Evolutionary conservation across 2,113 vertebrate genomes (phyloP), one percentile per base, ranked within the genome.

Genomic region (Craseonycteris thonglongyai): DNA sequence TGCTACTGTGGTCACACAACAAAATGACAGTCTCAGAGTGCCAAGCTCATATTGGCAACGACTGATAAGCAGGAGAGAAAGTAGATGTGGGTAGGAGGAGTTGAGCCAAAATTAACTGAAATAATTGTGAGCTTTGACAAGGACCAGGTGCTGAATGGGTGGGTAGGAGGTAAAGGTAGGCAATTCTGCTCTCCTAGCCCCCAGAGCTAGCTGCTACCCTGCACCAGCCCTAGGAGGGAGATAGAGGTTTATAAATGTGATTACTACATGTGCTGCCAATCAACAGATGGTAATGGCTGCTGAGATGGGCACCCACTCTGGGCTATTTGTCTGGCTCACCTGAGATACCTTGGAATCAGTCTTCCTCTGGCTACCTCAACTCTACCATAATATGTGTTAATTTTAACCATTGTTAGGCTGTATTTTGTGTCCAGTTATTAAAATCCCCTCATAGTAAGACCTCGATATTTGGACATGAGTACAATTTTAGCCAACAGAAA

Each of bases 1-100:
- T 72, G 40, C 51, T 84, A 63, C 22, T 59, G 9, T 72, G 42
- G 49, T 83, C 93, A 84, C 47, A 94, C 40, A 86, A 95, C 35
- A 76, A 81, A 96, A 95, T 40, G 76, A 90, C 45, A 58, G 45
- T 74, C 65, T 90, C 59, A 51, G 49, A 71, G 19, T 56, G 85
- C 88, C 88, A 94, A 91, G 63, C 56, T 74, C 26, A 82, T 18
- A 35, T 28, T 93, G 78, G 76, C 81, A 61, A 33, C 21, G 22
- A 16, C 33, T 65, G 68, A 84, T 49, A 59, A 87, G 63, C 51
- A 72, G 30, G 66, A 93, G 47, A 49, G 35, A 35, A 40, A 58
- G 59, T 26, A 90, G 65, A 88, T 47, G 38, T 18, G 78, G 54
- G 88, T 66, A 79, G 61, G 58, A 85, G 56, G 47, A 74, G 5